Evolutionary conservation across 2,888 invertebrate genomes (phyloP), one percentile per base, ranked within the genome.

Genomic region (Leptinotarsa tumamoca): DNA sequence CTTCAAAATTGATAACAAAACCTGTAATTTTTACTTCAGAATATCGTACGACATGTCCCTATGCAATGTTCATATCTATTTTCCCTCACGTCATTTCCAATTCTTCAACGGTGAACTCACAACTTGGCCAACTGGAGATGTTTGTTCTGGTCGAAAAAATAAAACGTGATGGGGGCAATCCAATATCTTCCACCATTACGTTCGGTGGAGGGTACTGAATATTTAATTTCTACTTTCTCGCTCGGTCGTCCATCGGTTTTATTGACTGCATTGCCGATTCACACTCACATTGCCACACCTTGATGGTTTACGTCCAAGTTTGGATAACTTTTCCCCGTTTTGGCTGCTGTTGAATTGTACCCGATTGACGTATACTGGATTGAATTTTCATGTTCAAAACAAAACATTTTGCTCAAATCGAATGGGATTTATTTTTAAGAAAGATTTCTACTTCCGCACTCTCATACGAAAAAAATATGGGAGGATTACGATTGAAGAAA

Each of bases 181-280:
- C 69, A 49, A 58, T 43, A 58, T 70, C 58, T 70, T 43, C 33
- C 63, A 33, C 33, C 63, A 27, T 63, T 33, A 33, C 63, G 27
- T 63, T 23, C 63, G 63, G 33, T 63, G 10, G 33, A 63, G 63
- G 15, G 33, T 82, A 67, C 78, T 83, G 81, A 83, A 83, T 83
- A 80, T 83, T 83, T 83, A 82, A 83, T 83, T 83, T 83, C 80
- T 83, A 83, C 80, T 83, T 80, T 79, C 81, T 75, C 73, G 81
- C 78, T 73, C 76, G 78, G 80, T 79, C 80, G 82, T 83, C 82
- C 82, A 83, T 83, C 82, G 82, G 82, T 82, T 83, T 83, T 83
- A 83, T 83, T 80, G 83, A 82, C 80, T 76, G 67, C 76, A 74
- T 79, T 80, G 80, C 80, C 82, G 81, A 83, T 83, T 83, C 82